phyloP scores from a whole-genome alignment of 2,888 invertebrate species.

The Ischnura elegans region DNA sequence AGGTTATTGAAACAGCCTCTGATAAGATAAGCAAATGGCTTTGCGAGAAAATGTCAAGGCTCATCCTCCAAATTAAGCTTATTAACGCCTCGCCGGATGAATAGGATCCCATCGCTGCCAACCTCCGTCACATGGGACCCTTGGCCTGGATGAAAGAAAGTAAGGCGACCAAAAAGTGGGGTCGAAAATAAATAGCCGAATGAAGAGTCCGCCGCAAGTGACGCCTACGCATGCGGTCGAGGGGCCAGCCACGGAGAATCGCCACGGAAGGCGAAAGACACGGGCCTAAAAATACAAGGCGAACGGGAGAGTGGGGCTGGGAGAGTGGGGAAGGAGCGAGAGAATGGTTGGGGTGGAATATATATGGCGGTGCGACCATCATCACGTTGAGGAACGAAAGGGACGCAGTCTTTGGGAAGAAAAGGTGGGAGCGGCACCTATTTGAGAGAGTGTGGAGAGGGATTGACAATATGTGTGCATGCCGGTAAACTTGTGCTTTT shows the following conservation, averaged over 20 bases:
- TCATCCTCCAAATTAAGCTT: constrained; percentile 18
- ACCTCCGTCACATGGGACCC: background rate
- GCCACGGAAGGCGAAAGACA: background rate
- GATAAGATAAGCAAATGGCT: background rate
- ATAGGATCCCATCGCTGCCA: background rate
- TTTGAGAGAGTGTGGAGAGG: no score
- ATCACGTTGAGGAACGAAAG: background rate
- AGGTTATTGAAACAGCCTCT: background rate
- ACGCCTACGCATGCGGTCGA: constrained; percentile 6
- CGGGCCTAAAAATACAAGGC: background rate
- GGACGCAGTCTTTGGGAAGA: no score
- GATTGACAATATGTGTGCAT: no score
- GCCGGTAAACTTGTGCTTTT: no score
- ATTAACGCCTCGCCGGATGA: background rate
- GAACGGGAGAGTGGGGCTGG: background rate
- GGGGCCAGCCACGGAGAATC: background rate
- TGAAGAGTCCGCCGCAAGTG: background rate
- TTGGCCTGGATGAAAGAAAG: background rate
- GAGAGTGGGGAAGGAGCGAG: background rate
- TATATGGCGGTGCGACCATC: background rate
- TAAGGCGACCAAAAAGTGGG: background rate
- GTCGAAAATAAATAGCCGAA: background rate
- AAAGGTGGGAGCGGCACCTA: no score
- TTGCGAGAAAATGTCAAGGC: background rate
- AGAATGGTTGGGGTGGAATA: background rate